A percentile compares a stretch with the other conserved stretches of the same genome.
Conservation (phyloP, 1,140 invertebrate species). For the Diachasmimorpha longicaudata region DNA sequence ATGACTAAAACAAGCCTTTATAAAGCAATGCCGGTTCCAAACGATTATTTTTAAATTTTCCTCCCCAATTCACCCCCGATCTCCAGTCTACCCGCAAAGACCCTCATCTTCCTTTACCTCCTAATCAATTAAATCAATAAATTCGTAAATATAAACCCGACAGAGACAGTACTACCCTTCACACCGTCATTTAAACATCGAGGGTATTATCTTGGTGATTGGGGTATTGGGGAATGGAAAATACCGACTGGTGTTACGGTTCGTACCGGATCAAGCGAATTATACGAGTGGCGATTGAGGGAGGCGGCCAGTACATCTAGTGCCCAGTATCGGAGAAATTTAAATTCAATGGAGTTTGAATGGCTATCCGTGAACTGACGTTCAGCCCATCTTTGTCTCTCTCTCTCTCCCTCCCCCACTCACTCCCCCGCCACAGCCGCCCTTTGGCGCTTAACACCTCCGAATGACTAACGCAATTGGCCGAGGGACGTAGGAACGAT, state of each 20-base stretch:
- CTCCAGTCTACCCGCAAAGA: too few relatives aligned
- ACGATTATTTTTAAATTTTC: too few relatives aligned
- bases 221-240: neutral
- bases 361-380: conserved; percentile 8
- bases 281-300: conserved; percentile 18
- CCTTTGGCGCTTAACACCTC: neutral
- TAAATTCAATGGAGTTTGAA: conserved; percentile 42
- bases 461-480: conserved; percentile 5
- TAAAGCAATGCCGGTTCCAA: too few relatives aligned
- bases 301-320: neutral
- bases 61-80: too few relatives aligned
- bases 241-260: neutral
- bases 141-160: neutral
- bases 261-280: conserved; percentile 35
- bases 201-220: conserved; percentile 24
- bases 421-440: neutral
- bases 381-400: neutral
- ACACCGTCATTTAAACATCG: neutral
- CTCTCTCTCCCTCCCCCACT: neutral
- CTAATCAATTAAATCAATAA: neutral
- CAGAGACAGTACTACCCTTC: neutral
- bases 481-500: neutral
- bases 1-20: too few relatives aligned
- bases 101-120: too few relatives aligned
- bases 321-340: conserved; percentile 44